phyloP scores from a whole-genome alignment of 1,140 invertebrate genomes.

The Eupristina koningsbergeri region DNA sequence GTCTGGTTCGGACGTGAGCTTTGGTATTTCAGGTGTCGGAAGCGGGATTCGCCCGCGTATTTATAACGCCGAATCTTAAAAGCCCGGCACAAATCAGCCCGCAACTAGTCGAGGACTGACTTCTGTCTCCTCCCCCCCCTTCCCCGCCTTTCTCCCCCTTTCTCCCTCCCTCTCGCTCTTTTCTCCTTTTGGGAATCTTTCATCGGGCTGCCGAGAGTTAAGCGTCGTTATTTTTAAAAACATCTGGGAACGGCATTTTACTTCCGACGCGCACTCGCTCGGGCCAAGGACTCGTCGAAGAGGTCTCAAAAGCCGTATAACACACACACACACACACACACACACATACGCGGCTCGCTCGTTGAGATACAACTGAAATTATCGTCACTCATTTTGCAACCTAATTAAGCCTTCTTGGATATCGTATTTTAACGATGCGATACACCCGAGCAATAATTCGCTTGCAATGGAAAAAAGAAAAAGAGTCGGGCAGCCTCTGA shows the following conservation, averaged over 20 bases:
- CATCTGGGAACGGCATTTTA: constrained; percentile 41
- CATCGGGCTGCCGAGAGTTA: constrained; percentile 20
- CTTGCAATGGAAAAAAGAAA: not conserved
- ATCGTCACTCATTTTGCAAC: constrained; percentile 52
- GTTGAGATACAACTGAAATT: constrained; percentile 46
- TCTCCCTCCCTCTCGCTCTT: no score
- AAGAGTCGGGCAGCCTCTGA: not conserved
- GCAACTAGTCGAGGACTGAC: not conserved
- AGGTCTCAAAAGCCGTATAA: not conserved
- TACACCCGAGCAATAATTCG: constrained; percentile 40
- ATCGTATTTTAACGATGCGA: constrained; percentile 48
- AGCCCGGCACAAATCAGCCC: not conserved
- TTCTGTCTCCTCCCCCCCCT: not conserved
- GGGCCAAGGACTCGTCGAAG: constrained; percentile 45
- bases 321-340: not conserved
- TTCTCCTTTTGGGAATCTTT: not conserved
- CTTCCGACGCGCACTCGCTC: constrained; percentile 33
- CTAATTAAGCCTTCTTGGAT: constrained; percentile 48
- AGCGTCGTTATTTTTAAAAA: constrained; percentile 35
- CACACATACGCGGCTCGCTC: no score
- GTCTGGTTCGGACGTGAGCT: not conserved
- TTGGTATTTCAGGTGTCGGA: constrained; percentile 41
- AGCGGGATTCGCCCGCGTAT: not conserved
- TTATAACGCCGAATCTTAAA: constrained; percentile 4
- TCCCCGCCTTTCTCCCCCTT: no score